phyloP scores from a whole-genome alignment of 2,888 invertebrate species.

The Cordilura impudica region DNA sequence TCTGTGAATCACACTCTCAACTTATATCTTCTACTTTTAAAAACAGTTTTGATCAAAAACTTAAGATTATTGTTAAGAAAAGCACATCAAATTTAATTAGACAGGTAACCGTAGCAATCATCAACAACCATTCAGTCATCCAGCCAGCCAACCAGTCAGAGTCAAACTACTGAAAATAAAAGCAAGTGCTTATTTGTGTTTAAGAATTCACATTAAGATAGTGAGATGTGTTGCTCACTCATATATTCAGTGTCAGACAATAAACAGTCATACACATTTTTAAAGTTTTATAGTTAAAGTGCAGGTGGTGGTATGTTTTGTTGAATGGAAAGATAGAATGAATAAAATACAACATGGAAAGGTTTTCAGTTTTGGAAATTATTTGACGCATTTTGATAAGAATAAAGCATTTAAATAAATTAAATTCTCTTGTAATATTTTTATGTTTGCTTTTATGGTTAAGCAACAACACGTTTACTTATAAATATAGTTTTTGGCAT shows the following conservation, averaged over 20 bases:
- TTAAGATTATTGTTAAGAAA: slow-evolving; percentile 51
- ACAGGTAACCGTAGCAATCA: slow-evolving; percentile 57
- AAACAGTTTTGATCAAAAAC: not conserved
- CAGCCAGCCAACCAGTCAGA: not conserved
- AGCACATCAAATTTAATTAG: slow-evolving; percentile 59
- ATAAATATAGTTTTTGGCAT: too few relatives aligned
- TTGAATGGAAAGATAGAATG: too few relatives aligned
- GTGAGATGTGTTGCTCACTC: slow-evolving; percentile 29
- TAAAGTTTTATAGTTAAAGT: slow-evolving; percentile 13
- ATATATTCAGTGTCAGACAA: slow-evolving; percentile 8
- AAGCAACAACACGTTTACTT: too few relatives aligned
- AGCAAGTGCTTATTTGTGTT: slow-evolving; percentile 44
- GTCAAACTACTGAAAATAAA: slow-evolving; percentile 1
- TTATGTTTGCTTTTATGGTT: too few relatives aligned
- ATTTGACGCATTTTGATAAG: not conserved
- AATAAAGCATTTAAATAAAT: not conserved
- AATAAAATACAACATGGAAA: not conserved
- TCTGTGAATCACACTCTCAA: too few relatives aligned
- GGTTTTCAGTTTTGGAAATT: not conserved
- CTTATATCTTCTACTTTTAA: too few relatives aligned
- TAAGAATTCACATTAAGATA: slow-evolving; percentile 49
- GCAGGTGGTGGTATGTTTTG: slow-evolving; percentile 3
- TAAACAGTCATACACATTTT: not conserved
- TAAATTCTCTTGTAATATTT: not conserved
- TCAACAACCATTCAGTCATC: slow-evolving; percentile 7